A percentile compares a stretch with the other conserved stretches of the same genome.
phyloP scores from a whole-genome alignment of 2,888 invertebrate species.

The Agrochola litura region DNA sequence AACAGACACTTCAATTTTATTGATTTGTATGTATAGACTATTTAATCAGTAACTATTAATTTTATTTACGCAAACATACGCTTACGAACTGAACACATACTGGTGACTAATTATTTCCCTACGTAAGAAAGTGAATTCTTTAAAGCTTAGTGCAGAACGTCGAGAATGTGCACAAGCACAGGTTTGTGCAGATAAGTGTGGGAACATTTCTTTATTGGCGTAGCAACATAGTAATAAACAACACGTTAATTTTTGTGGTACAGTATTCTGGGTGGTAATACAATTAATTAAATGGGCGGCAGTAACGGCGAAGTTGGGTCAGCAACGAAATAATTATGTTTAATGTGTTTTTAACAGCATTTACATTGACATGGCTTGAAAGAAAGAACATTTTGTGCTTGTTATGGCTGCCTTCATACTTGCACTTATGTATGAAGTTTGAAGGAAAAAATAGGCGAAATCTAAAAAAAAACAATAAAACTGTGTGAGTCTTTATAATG shows the following conservation, averaged over 20 bases:
- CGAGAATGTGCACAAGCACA: conserved; percentile 16
- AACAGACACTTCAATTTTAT: too few species aligned
- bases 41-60: conserved; percentile 50
- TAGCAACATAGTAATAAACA: background rate
- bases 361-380: background rate
- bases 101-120: conserved; percentile 76
- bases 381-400: too few species aligned
- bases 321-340: too few species aligned
- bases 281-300: conserved; percentile 4
- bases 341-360: background rate
- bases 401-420: background rate
- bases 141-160: conserved; percentile 51
- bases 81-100: conserved; percentile 54
- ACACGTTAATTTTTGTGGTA: background rate
- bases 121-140: conserved; percentile 75
- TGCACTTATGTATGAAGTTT: background rate
- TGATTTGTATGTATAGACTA: background rate
- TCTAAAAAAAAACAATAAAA: background rate
- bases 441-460: background rate
- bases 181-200: conserved; percentile 32
- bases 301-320: background rate
- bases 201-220: conserved; percentile 36
- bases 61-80: conserved; percentile 63
- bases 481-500: too few species aligned
- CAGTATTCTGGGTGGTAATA: background rate